Evolutionary conservation across 2,888 invertebrate genomes (phyloP), one percentile per base, ranked within the genome.

Genomic region (Zonitis immaculata): DNA sequence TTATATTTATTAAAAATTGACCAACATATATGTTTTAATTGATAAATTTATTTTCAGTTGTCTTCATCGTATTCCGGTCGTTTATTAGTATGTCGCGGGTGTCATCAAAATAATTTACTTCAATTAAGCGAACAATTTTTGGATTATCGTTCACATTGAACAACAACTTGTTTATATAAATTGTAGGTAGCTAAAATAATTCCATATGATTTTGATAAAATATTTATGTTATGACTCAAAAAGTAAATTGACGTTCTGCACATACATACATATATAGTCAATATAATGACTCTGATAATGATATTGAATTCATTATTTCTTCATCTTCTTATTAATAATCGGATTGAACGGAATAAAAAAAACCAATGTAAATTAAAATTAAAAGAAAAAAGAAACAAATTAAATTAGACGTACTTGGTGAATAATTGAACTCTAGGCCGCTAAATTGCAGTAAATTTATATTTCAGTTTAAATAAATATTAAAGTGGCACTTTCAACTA

Each of bases 81-180:
- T 39, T 35, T 20, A n/a, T n/a, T n/a, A 39, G 20, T 18, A 39
- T 11, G 39, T n/a, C n/a, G 20, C 20, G 18, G 51, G 53, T 51
- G 56, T 52, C 46, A 55, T 56, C 52, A 56, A 47, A 56, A 52
- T 56, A 56, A 56, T 56, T 56, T 56, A 39, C 43, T 52, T 50
- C 56, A 56, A 56, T 56, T 56, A 56, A 56, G 52, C 44, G 42
- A 44, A 49, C 54, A 55, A 51, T 55, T 51, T 52, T 39, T 30
- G 47, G 22, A 52, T 56, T 52, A 56, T 47, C 47, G 49, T 44
- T 16, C n/a, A 35, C 49, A 52, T 46, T 47, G 50, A 49, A 42
- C 39, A 45, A 51, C 44, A 25, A 45, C 11, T 14, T 14, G 27
- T 12, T 53, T 42, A 46, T 45, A 22, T 28, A 22, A 39, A 39